phyloP scores from a whole-genome alignment of 2,113 vertebrate genomes.

The Lophura nycthemera region DNA sequence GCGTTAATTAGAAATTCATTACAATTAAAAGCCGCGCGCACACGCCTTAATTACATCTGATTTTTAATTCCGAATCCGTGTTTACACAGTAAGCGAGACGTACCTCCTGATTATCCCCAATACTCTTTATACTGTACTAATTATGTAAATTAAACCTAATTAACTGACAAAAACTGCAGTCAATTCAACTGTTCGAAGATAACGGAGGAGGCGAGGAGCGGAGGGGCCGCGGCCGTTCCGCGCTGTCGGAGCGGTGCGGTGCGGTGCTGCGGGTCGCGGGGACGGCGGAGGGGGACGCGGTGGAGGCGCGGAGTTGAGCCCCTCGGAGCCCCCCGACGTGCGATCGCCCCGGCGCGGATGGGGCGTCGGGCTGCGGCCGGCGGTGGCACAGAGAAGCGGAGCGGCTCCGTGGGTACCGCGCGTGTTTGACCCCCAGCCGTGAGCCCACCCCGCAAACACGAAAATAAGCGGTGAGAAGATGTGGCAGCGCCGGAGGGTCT shows the following conservation, averaged over 20 bases:
- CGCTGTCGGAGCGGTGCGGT: neutral
- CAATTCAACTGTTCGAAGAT: constrained; percentile 84
- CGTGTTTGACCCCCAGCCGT: neutral
- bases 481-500: neutral
- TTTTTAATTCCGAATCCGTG: constrained; percentile 88
- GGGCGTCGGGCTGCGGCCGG: neutral
- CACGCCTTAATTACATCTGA: constrained; percentile 87
- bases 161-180: constrained; percentile 87
- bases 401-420: neutral
- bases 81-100: constrained; percentile 88
- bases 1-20: constrained; percentile 89
- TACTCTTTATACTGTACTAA: constrained; percentile 89
- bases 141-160: constrained; percentile 90
- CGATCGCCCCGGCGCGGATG: neutral
- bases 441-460: neutral
- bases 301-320: neutral
- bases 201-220: constrained; percentile 37
- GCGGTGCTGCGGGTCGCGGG: neutral
- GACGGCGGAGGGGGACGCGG: neutral
- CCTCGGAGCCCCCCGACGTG: neutral
- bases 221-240: no score
- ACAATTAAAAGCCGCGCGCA: constrained; percentile 86
- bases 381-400: no score
- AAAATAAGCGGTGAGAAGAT: neutral
- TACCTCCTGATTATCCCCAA: constrained; percentile 88